Conservation (phyloP, 2,888 invertebrate genomes). For the Andrena haemorrhoa region DNA sequence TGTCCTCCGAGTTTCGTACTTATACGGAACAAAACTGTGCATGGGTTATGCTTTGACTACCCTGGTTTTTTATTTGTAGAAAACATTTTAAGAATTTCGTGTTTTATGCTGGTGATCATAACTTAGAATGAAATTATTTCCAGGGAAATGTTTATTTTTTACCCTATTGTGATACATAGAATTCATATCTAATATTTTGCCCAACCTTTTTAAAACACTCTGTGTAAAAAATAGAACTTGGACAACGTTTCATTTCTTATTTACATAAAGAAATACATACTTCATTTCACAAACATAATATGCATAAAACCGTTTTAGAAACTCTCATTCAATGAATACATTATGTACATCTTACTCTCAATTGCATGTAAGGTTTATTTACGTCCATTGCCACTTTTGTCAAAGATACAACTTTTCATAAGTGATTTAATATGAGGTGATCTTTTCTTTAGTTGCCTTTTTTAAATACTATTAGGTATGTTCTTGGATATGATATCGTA, state of each 20-base stretch:
- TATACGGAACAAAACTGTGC: too few species aligned
- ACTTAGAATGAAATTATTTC: too few species aligned
- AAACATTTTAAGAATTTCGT: too few species aligned
- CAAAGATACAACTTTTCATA: neutral
- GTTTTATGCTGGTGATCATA: too few species aligned
- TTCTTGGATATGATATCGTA: conserved; percentile 31
- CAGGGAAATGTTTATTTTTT: too few species aligned
- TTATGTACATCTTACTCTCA: conserved; percentile 36
- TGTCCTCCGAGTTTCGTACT: too few species aligned
- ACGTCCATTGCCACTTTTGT: conserved; percentile 12
- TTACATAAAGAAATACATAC: neutral
- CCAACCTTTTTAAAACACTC: too few species aligned
- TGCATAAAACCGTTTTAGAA: conserved; percentile 6
- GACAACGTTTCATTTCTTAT: conserved; percentile 6
- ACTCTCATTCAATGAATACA: neutral
- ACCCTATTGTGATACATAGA: too few species aligned
- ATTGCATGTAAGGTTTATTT: conserved; percentile 14
- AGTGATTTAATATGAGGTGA: neutral
- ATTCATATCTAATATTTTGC: too few species aligned
- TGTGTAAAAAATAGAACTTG: neutral
- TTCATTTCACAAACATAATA: neutral
- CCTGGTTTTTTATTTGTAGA: too few species aligned
- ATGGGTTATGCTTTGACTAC: too few species aligned
- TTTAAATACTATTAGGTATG: neutral
- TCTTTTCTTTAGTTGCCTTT: neutral